These are phyloP conservation scores for Gymnocypris eckloni DNA, from an alignment of 2,797 vertebrate species.

Conservation along the genomic window DNA sequence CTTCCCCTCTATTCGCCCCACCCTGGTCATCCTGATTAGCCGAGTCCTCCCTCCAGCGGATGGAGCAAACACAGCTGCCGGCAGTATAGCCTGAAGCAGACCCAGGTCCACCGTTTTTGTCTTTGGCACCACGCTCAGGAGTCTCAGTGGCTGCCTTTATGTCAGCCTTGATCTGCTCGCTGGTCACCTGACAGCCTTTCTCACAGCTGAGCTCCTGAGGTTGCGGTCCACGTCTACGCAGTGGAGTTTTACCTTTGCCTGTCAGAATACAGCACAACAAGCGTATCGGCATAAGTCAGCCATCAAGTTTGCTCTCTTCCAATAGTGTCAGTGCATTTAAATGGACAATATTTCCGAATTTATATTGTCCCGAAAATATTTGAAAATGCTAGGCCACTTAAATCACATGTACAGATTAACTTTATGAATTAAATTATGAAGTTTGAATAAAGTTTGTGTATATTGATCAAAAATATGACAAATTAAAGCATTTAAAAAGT, in stretches of 20 bases:
- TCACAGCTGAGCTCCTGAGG: constrained; percentile 88
- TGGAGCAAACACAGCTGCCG: constrained; percentile 64
- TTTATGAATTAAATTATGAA: neutral
- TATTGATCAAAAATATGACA: neutral
- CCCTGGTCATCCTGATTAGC: constrained; percentile 54
- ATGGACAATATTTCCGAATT: neutral
- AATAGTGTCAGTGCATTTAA: neutral
- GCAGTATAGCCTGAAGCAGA: constrained; percentile 54
- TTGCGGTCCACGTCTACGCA: constrained; percentile 80
- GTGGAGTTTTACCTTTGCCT: constrained; percentile 96
- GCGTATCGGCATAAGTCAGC: neutral
- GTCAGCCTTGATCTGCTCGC: constrained; percentile 98
- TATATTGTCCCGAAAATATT: neutral
- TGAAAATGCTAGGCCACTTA: neutral
- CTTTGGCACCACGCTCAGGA: constrained; percentile 71
- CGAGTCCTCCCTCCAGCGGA: constrained; percentile 66
- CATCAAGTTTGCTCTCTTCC: neutral
- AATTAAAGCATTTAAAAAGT: no score
- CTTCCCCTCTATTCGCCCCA: constrained; percentile 24
- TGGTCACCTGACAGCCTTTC: constrained; percentile 98
- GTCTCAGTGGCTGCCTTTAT: constrained; percentile 95
- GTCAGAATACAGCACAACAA: constrained; percentile 27
- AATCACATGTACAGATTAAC: neutral
- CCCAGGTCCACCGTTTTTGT: constrained; percentile 67
- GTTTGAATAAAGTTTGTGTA: neutral